Base-by-base conservation (phyloP, 2,113 vertebrate species). In the Sturnus vulgaris region DNA sequence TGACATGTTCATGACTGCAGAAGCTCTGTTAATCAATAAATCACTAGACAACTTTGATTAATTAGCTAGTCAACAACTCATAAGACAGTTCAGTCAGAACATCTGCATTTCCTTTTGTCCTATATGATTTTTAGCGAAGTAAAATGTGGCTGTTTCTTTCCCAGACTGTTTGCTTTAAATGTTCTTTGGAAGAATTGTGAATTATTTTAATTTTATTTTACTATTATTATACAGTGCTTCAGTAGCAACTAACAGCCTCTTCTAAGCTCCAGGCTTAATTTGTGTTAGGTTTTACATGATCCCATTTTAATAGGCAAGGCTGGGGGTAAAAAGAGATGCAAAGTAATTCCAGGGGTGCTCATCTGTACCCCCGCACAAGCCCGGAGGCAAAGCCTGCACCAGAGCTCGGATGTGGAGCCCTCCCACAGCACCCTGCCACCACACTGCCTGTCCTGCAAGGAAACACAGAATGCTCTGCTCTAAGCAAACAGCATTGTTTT, bases 41-140 rank as follows among this genome's bases (percentile, higher is more conserved):
- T 96, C 96, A 94, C 86, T 64, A 64, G 69, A 68, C 77, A 91
- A 93, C 86, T 95, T 95, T 95, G 94, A 96, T 95, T 94, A 96
- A 97, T 96, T 97, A 91, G 30, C 91, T 88, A 95, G 91, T 97
- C 95, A 96, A 68, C 96, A 95, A 90, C 92, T 95, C 95, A 71
- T 95, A 86, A 93, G 88, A 91, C 69, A 90, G 86, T 92, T 94
- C 92, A 92, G 52, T 81, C 44, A 93, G 69, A 97, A 84, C 94
- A 97, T 97, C 96, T 97, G 96, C 86, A 88, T 88, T 94, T 94
- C 91, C 86, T 93, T 95, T 95, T 92, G 91, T 93, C 83, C 31
- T 94, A 31, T 97, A 72, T 68, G 60, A 94, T 81, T 83, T 94
- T 92, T 47, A 92, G 47, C 49, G 68, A 60, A 92, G 52, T 68